These are phyloP conservation scores for Deilephila porcellus DNA, from an alignment of 2,888 invertebrate species.

Conservation along the genomic window DNA sequence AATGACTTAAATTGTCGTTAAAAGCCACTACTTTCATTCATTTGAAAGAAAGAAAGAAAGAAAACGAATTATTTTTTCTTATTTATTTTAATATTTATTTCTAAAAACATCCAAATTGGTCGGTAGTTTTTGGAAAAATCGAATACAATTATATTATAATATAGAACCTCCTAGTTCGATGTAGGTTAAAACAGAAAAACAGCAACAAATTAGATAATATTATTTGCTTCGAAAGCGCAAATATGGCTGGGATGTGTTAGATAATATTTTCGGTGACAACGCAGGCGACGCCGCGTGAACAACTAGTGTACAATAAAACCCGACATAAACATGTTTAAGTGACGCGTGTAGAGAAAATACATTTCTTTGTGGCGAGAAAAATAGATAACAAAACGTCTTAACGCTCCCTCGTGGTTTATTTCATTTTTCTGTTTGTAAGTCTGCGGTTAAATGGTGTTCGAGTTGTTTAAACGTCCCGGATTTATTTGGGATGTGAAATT, in stretches of 20 bases:
- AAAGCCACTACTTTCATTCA: too few species aligned
- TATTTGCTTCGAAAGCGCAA: neutral
- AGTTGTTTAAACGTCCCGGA: constrained; percentile 9
- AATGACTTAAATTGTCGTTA: too few species aligned
- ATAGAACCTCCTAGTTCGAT: too few species aligned
- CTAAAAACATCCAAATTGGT: too few species aligned
- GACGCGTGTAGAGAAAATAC: constrained; percentile 42
- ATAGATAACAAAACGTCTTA: constrained; percentile 50
- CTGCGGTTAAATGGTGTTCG: constrained; percentile 19
- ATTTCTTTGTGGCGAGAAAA: constrained; percentile 43
- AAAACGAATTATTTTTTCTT: too few species aligned
- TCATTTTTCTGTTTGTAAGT: constrained; percentile 30
- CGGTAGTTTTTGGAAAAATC: too few species aligned
- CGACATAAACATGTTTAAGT: constrained; percentile 53
- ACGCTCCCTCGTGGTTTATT: constrained; percentile 49
- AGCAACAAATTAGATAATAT: neutral
- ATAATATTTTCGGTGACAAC: too few species aligned
- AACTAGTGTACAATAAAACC: constrained; percentile 50
- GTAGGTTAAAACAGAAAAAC: too few species aligned
- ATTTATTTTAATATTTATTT: too few species aligned
- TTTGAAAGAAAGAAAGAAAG: too few species aligned
- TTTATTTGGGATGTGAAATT: constrained; percentile 17
- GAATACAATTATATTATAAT: too few species aligned
- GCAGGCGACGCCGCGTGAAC: constrained; percentile 28
- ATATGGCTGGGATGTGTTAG: too few species aligned